Conservation (phyloP, 2,888 invertebrate species). For the Bruchidius siliquastri region DNA sequence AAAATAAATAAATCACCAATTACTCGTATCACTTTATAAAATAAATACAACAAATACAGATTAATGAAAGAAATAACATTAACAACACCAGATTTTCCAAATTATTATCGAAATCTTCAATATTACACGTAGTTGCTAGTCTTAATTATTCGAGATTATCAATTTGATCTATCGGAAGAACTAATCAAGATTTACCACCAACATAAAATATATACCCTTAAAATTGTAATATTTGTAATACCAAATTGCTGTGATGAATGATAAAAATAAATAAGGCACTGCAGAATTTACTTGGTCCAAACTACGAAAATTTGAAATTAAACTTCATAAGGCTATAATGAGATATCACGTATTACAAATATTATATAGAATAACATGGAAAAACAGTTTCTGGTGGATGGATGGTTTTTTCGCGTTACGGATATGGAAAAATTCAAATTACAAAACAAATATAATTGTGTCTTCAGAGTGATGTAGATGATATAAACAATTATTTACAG, state of each 20-base stretch:
- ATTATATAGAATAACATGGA: not conserved
- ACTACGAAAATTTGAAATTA: not conserved
- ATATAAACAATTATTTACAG: conserved; percentile 7
- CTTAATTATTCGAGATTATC: conserved; percentile 1
- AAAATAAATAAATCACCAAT: not conserved
- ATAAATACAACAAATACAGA: conserved; percentile 33
- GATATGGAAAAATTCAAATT: not conserved
- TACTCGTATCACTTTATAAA: conserved; percentile 20
- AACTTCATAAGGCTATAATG: not conserved
- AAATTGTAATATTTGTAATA: conserved; percentile 1
- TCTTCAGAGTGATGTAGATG: not conserved
- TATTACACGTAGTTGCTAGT: not conserved
- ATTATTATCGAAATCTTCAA: not conserved
- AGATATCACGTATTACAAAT: not conserved
- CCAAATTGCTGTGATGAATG: not conserved
- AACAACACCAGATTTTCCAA: conserved; percentile 29
- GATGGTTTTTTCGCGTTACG: not conserved
- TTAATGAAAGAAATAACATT: conserved; percentile 28
- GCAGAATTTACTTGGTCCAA: conserved; percentile 1
- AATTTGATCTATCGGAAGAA: conserved; percentile 1
- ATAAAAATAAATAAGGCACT: conserved; percentile 1
- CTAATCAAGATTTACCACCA: not conserved
- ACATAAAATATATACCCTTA: not conserved
- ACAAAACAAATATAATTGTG: not conserved
- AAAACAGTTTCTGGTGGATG: not conserved